Base-by-base conservation (phyloP, 2,113 vertebrate genomes). In the Trematocara unimaculatum region DNA sequence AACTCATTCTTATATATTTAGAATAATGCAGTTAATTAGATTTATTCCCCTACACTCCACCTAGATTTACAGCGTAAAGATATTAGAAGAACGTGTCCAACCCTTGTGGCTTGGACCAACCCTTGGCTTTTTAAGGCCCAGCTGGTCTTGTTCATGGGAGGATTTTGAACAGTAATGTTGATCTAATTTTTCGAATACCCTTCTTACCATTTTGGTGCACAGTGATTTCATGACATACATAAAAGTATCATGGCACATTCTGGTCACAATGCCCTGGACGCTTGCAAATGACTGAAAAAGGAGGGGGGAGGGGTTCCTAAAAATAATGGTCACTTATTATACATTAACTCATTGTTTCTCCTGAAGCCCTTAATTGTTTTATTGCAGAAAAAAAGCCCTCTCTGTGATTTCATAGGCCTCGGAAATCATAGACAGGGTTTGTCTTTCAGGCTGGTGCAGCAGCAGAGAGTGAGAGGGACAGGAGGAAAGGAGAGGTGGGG, bases 361-460 rank as follows among this genome's bases (percentile, higher is more conserved):
- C 23, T 60, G 42, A 79, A 2, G 8, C 2, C 1, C 14, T 12
- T 13, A 8, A 72, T 74, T 62, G 53, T 81, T 42, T 74, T 15
- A 23, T 31, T 60, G 45, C 42, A 45, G 7, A 62, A 81, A 81
- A 29, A n/a, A 2, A 31, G 58, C 56, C 11, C 29, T 53, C 40
- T 56, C 0, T 11, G 62, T 67, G 62, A 67, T 67, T 38, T 67
- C 33, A 67, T 8, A 13, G 62, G 62, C 6, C 31, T 23, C 51
- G 18, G 53, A 83, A 79, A 72, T 29, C 60, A 88, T 53, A 87
- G 86, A 88, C 64, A 31, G 45, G 77, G 55, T 70, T 81, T 4
- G 40, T 88, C 86, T 90, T 94, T 91, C 84, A 84, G 78, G 80
- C 89, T 93, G 91, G 80, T 93, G 93, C 93, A 87, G 93, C 86